phyloP scores from a whole-genome alignment of 2,113 vertebrate genomes.

The Thunnus maccoyii region DNA sequence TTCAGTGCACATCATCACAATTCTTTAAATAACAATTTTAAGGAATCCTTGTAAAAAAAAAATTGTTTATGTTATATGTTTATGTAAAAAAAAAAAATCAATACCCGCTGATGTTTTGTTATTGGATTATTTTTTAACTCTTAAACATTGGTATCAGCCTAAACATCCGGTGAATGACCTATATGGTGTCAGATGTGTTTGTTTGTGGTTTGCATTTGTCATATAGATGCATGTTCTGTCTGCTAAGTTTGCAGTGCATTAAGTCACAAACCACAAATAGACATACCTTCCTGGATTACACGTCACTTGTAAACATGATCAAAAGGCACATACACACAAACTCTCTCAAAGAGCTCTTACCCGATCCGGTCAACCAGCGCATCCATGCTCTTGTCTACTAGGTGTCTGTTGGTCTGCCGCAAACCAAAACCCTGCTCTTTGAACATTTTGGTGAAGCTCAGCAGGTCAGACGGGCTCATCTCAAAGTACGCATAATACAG shows the following conservation, averaged over 20 bases:
- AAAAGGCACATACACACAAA: background rate
- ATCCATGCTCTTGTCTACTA: constrained; percentile 96
- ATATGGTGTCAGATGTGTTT: no score
- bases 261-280: background rate
- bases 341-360: constrained; percentile 76
- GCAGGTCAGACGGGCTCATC: constrained; percentile 91
- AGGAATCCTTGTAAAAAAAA: no score
- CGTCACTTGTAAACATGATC: background rate
- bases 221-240: background rate
- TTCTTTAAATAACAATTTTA: no score
- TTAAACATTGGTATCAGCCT: no score
- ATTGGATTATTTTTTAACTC: no score
- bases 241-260: background rate
- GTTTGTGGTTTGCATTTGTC: no score
- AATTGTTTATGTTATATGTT: no score
- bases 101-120: no score
- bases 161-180: no score
- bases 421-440: constrained; percentile 96
- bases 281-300: background rate
- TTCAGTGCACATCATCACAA: no score
- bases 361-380: constrained; percentile 93
- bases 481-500: constrained; percentile 98
- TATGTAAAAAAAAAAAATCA: no score
- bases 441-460: constrained; percentile 92
- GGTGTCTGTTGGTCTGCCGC: constrained; percentile 94